These are phyloP conservation scores for Diprion similis DNA, from an alignment of 1,140 invertebrate genomes.

Conservation along the genomic window DNA sequence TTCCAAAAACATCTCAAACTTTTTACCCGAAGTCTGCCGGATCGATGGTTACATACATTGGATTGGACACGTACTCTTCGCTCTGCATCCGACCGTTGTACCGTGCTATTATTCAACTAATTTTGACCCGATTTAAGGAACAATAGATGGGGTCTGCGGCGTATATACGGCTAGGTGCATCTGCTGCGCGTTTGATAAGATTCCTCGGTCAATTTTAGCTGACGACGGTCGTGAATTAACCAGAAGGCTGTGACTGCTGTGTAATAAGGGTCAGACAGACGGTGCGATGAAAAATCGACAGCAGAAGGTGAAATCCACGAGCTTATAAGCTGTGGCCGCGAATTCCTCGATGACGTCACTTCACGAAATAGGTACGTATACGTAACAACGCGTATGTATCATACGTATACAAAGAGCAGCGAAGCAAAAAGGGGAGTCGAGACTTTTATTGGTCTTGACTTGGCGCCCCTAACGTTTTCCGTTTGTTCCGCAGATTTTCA, in stretches of 20 bases:
- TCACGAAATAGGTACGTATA: conserved; percentile 36
- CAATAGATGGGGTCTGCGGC: not conserved
- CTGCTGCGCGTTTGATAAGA: not conserved
- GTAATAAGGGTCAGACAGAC: too few species aligned
- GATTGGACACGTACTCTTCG: not conserved
- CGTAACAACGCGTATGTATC: conserved; percentile 26
- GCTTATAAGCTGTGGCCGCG: too few species aligned
- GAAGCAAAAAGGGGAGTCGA: conserved; percentile 35
- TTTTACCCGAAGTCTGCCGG: too few species aligned
- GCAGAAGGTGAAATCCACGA: too few species aligned
- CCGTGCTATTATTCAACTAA: not conserved
- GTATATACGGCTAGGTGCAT: not conserved
- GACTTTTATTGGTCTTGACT: conserved; percentile 62
- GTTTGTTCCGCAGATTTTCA: conserved; percentile 62
- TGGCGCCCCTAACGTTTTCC: conserved; percentile 56
- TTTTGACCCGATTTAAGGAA: not conserved
- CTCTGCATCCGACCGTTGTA: not conserved
- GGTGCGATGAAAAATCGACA: too few species aligned
- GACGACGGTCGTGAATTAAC: not conserved
- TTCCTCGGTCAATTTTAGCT: conserved; percentile 1
- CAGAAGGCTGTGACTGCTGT: too few species aligned
- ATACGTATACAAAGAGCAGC: not conserved
- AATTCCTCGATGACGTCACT: conserved; percentile 31
- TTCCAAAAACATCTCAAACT: too few species aligned
- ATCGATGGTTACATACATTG: too few species aligned